phyloP scores from a whole-genome alignment of 1,140 invertebrate genomes.

The Lepidurus packardi region DNA sequence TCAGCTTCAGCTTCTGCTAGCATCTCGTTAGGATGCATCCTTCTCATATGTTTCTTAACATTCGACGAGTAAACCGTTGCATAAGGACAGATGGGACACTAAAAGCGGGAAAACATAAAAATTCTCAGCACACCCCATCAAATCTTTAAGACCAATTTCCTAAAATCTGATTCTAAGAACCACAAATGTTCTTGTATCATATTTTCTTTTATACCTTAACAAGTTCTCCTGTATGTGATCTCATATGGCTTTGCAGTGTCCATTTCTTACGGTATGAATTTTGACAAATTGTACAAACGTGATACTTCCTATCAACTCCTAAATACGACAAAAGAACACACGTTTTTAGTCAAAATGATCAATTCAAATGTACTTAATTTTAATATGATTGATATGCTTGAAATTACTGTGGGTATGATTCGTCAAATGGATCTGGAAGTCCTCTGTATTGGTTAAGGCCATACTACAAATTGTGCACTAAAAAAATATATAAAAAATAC shows the following conservation, averaged over 20 bases:
- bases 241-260: not conserved
- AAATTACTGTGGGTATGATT: not conserved
- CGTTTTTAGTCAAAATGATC: too few species aligned
- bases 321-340: not conserved
- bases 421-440: not conserved
- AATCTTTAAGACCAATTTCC: too few species aligned
- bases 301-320: not conserved
- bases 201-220: not conserved
- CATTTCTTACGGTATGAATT: constrained; percentile 8
- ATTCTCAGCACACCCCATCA: not conserved
- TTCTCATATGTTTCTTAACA: constrained; percentile 2
- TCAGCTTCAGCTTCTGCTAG: constrained; percentile 4
- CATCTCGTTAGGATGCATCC: not conserved
- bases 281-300: not conserved
- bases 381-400: not conserved
- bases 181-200: too few species aligned
- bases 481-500: not conserved
- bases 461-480: not conserved
- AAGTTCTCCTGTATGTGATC: not conserved
- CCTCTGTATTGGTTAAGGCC: not conserved
- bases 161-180: too few species aligned
- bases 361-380: not conserved
- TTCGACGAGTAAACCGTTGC: not conserved
- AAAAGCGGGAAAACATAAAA: not conserved
- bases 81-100: not conserved